Evolutionary conservation across 2,888 invertebrate genomes (phyloP).

Genomic region (Andrena bucephala): DNA sequence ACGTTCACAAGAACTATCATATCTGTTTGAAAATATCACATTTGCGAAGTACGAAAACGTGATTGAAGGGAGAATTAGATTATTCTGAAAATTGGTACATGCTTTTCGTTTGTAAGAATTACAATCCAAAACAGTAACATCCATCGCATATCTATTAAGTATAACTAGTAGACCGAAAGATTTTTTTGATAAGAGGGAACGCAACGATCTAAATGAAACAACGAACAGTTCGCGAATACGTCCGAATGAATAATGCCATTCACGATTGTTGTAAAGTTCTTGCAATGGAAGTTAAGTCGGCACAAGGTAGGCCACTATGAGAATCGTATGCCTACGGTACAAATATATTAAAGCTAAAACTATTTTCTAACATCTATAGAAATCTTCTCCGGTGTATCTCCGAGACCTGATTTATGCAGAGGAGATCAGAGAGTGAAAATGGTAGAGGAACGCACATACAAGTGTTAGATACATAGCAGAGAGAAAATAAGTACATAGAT

Average conservation of each 20-base stretch:
- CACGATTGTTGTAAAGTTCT: constrained; percentile 9
- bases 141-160: constrained; percentile 9
- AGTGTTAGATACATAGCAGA: constrained; percentile 82
- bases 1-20: not conserved
- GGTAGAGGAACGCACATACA: constrained; percentile 81
- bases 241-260: not conserved
- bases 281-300: constrained; percentile 42
- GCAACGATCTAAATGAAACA: not conserved
- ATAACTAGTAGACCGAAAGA: not conserved
- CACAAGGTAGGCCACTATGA: constrained; percentile 59
- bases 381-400: constrained; percentile 72
- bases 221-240: constrained; percentile 6
- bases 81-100: constrained; percentile 4
- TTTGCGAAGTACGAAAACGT: not conserved
- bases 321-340: constrained; percentile 61
- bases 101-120: constrained; percentile 9
- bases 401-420: constrained; percentile 72
- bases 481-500: constrained; percentile 81
- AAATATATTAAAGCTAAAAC: constrained; percentile 72
- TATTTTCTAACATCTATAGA: constrained; percentile 78
- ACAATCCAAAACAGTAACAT: constrained; percentile 9
- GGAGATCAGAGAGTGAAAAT: constrained; percentile 73
- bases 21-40: not conserved
- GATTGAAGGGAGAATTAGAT: constrained; percentile 2
- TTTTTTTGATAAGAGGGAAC: not conserved